A percentile compares a stretch with the other conserved stretches of the same genome.
phyloP scores from a whole-genome alignment of 2,888 invertebrate genomes.

The Schizaphis graminum region DNA sequence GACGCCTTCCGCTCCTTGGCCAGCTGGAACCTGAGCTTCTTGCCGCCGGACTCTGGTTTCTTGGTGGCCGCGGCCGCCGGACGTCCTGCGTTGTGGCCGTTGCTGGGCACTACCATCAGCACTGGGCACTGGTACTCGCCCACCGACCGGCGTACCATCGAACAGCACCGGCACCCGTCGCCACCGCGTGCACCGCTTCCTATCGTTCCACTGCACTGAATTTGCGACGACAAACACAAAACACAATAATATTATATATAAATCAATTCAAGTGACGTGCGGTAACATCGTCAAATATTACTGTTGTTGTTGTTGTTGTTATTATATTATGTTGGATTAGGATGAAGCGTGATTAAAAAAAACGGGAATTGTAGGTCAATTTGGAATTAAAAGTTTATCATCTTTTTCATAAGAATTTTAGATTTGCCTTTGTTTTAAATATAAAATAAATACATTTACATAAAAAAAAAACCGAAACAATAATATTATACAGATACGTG shows the following conservation, averaged over 20 bases:
- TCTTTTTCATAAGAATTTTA: neutral
- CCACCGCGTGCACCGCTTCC: slow-evolving; percentile 28
- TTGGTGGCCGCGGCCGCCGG: neutral
- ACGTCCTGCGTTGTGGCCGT: neutral
- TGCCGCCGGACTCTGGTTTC: slow-evolving; percentile 71
- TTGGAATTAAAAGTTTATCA: neutral
- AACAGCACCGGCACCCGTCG: slow-evolving; percentile 57
- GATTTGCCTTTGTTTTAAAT: neutral
- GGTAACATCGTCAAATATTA: neutral
- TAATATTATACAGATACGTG: too few relatives aligned
- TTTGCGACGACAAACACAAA: neutral
- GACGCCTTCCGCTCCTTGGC: slow-evolving; percentile 95
- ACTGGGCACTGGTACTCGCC: slow-evolving; percentile 61
- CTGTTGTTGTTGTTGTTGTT: too few relatives aligned
- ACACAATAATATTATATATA: too few relatives aligned
- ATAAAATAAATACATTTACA: neutral
- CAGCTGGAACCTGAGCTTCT: slow-evolving; percentile 85
- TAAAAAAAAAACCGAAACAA: too few relatives aligned
- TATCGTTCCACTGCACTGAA: slow-evolving; percentile 56
- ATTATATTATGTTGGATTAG: neutral
- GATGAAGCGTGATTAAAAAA: neutral
- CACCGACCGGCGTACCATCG: slow-evolving; percentile 59
- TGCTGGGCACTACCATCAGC: slow-evolving; percentile 60
- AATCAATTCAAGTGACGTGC: neutral
- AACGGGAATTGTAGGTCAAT: neutral